Evolutionary conservation across 2,888 invertebrate species (phyloP).

Genomic region (Coelopa pilipes): DNA sequence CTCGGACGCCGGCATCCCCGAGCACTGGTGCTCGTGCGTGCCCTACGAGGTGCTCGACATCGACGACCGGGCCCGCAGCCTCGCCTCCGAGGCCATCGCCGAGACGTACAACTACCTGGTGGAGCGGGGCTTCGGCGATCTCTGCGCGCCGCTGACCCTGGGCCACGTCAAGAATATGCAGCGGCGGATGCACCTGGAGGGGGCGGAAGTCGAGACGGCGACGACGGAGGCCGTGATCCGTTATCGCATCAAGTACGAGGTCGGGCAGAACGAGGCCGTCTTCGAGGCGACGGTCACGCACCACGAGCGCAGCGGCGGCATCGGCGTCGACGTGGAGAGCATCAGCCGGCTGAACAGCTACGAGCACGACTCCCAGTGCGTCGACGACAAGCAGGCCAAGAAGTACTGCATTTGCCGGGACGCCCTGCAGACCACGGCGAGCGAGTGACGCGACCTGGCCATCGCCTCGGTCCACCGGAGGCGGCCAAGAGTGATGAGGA

Average conservation of each 20-base stretch:
- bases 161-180: neutral
- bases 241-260: constrained; percentile 41
- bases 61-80: constrained; percentile 44
- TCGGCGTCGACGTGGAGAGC: constrained; percentile 47
- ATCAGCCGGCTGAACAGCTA: constrained; percentile 53
- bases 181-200: neutral
- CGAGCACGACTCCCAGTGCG: constrained; percentile 46
- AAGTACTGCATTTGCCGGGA: constrained; percentile 56
- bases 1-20: constrained; percentile 73
- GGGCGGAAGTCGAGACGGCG: constrained; percentile 2
- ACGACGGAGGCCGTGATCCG: constrained; percentile 10
- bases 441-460: neutral
- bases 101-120: constrained; percentile 43
- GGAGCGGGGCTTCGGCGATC: constrained; percentile 35
- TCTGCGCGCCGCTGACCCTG: neutral
- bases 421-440: constrained; percentile 29
- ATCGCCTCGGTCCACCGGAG: no score
- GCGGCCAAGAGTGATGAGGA: no score
- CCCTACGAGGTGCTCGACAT: constrained; percentile 62
- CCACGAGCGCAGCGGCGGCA: constrained; percentile 38
- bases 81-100: constrained; percentile 48
- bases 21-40: constrained; percentile 82
- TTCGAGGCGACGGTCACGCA: constrained; percentile 50
- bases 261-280: constrained; percentile 27
- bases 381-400: constrained; percentile 50